A percentile compares a stretch with the other conserved stretches of the same genome.
These are phyloP conservation scores for Eupithecia dodoneata DNA, from an alignment of 2,888 invertebrate species.

Conservation along the genomic window DNA sequence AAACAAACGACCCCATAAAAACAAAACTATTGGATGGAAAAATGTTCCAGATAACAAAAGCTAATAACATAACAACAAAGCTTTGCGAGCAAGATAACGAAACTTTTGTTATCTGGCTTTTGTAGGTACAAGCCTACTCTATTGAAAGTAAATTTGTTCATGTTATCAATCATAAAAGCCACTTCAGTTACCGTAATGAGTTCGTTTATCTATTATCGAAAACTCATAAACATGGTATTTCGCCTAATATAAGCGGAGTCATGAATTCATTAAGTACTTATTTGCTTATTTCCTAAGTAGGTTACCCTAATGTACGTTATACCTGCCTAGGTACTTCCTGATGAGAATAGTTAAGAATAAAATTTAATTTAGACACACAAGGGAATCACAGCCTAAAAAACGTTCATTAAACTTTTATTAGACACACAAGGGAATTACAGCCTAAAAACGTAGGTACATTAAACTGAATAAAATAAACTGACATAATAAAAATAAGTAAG, in stretches of 20 bases:
- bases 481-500: no score
- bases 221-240: constrained; percentile 32
- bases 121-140: constrained; percentile 4
- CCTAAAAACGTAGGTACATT: no score
- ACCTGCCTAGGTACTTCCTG: no score
- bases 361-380: no score
- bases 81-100: not conserved
- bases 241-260: constrained; percentile 25
- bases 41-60: not conserved
- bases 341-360: no score
- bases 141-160: not conserved
- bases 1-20: not conserved
- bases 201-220: constrained; percentile 32
- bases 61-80: not conserved
- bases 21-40: not conserved
- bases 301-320: not conserved
- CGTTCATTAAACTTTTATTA: no score
- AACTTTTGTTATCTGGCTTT: not conserved
- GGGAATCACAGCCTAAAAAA: no score
- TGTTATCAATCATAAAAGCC: constrained; percentile 9
- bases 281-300: not conserved
- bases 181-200: constrained; percentile 15
- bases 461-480: no score
- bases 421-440: no score
- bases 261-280: constrained; percentile 5